Base-by-base conservation (phyloP, 1,140 invertebrate species). In the Drosophila melanica region DNA sequence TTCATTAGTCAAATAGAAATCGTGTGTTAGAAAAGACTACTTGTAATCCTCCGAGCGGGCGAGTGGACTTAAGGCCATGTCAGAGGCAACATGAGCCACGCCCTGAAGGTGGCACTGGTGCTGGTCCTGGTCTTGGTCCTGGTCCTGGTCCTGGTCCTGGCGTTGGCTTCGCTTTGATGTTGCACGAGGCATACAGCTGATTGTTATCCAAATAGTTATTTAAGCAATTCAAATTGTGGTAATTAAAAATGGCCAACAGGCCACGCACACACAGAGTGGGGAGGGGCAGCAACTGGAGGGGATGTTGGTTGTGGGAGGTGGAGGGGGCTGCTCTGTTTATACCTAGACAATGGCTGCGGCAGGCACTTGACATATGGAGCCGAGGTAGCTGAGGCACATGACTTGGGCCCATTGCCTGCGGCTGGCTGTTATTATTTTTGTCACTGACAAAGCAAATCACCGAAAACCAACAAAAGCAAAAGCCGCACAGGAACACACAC, bases 401-500 rank as follows among this genome's bases (percentile, higher is more conserved):
- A 66, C 74, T 73, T 73, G 71, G 79, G 73, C 64, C 55, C 53
- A 58, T 62, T 33, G 74, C 78, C 82, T 77, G 78, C 71, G 81
- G 81, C 82, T 79, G 62, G 72, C 79, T 87, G 84, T 87, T 87
- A 87, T 87, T 87, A 87, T 87, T 87, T 87, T 87, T 87, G 82
- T 87, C 82, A 87, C 82, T 82, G 82, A 87, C 84, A 87, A 87
- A 87, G 82, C 82, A 87, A 87, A 87, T 87, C 82, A 87, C 84
- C 82, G 86, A 86, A 82, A 89, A 87, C 82, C 84, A 87, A 86
- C 82, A 86, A 76, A 87, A 68, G 76, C 75, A 45, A 62, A 65
- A 41, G 55, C 23, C 51, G 42, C 42, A 33, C 20, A 53, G 45
- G 60, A 51, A 53, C 60, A 30, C 23, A 64, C 60, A 39, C 59